A percentile compares a stretch with the other conserved stretches of the same genome.
Conservation (phyloP, 2,888 invertebrate genomes). For the Campoletis raptor region DNA sequence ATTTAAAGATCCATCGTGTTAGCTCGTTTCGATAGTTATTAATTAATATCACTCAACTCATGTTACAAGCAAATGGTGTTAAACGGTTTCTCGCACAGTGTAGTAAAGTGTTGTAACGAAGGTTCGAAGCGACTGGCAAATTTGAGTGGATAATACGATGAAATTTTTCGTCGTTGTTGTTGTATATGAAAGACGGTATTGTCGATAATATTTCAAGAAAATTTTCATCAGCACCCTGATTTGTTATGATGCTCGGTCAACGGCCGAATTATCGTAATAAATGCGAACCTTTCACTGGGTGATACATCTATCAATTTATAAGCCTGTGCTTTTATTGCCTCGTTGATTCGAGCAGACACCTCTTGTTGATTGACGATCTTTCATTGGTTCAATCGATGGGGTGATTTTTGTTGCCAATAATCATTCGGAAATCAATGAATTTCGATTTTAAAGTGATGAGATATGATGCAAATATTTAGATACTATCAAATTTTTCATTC, state of each 20-base stretch:
- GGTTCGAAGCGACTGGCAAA: background rate
- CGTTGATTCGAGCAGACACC: slow-evolving; percentile 14
- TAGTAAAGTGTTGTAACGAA: background rate
- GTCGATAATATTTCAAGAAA: background rate
- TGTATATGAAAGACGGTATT: background rate
- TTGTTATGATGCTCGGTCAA: slow-evolving; percentile 48
- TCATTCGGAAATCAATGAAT: slow-evolving; percentile 19
- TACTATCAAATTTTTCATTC: background rate
- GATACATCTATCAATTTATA: slow-evolving; percentile 35
- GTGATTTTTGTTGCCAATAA: slow-evolving; percentile 7
- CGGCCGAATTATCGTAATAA: slow-evolving; percentile 31
- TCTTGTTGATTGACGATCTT: slow-evolving; percentile 20
- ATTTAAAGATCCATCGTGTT: background rate
- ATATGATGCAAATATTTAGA: background rate
- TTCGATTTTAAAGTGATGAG: background rate
- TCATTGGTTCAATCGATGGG: background rate
- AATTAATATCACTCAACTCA: background rate
- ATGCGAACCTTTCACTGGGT: background rate
- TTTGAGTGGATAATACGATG: background rate
- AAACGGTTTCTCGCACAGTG: background rate
- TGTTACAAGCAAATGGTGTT: background rate
- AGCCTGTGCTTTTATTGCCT: slow-evolving; percentile 19
- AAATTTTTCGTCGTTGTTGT: background rate
- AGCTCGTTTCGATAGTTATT: background rate
- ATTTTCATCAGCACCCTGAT: slow-evolving; percentile 25